These are phyloP conservation scores for Boleophthalmus pectinirostris DNA, from an alignment of 2,113 vertebrate genomes.

Conservation along the genomic window DNA sequence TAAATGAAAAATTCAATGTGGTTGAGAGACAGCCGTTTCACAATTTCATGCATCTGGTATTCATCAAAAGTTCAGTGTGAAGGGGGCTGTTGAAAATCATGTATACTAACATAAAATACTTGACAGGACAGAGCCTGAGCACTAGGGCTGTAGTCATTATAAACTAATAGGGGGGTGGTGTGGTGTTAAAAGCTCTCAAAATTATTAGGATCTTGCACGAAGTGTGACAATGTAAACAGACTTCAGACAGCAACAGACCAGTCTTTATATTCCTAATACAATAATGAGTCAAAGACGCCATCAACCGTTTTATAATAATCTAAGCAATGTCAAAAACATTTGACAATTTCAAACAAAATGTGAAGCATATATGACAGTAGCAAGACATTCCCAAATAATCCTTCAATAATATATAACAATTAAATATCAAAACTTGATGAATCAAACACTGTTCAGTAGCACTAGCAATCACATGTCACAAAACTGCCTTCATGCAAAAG, in stretches of 20 bases:
- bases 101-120: constrained; percentile 5
- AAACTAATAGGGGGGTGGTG: no score
- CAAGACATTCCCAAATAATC: not conserved
- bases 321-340: not conserved
- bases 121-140: constrained; percentile 43
- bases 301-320: no score
- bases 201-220: no score
- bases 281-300: no score
- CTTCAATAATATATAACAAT: not conserved
- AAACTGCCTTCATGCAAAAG: constrained; percentile 29
- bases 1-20: not conserved
- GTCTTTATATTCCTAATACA: no score
- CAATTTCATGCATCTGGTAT: constrained; percentile 58
- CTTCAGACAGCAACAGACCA: no score
- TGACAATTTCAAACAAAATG: not conserved
- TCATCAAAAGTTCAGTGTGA: constrained; percentile 38
- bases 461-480: not conserved
- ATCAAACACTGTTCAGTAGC: not conserved
- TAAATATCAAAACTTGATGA: not conserved
- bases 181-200: no score
- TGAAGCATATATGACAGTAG: not conserved
- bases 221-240: no score
- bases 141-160: not conserved
- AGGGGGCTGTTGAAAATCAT: constrained; percentile 30
- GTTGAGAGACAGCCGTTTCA: constrained; percentile 8